Percentiles rank a stretch among this genome's conserved stretches.
phyloP scores from a whole-genome alignment of 1,140 invertebrate genomes.

The Aphelenchoides fujianensis region DNA sequence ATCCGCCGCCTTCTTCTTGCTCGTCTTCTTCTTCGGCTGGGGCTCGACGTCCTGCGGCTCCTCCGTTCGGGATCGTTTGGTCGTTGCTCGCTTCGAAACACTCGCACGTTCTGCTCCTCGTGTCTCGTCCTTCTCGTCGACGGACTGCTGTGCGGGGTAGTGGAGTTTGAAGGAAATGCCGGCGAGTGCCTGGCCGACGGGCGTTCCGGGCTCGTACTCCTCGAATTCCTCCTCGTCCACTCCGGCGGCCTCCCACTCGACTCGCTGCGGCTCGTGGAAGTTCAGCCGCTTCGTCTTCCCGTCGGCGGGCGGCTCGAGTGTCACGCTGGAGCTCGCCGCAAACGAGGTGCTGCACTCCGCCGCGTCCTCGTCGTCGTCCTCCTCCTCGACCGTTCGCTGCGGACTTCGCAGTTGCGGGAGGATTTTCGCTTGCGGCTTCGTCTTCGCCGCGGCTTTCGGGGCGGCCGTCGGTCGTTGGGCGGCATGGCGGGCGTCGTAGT shows the following conservation, averaged over 20 bases:
- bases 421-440: constrained; percentile 15
- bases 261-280: neutral
- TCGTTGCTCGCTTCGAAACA: no score
- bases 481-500: neutral
- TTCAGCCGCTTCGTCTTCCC: neutral
- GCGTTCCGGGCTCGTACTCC: neutral
- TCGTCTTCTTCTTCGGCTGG: no score
- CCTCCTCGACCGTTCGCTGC: neutral
- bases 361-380: neutral
- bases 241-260: no score
- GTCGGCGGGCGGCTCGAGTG: no score
- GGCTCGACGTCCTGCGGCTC: no score
- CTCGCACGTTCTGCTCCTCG: no score
- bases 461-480: no score
- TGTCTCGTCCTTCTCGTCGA: no score
- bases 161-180: neutral
- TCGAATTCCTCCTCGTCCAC: neutral
- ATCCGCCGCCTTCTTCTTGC: no score
- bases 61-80: no score
- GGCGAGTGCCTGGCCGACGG: neutral
- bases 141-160: no score
- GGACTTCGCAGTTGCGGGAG: neutral
- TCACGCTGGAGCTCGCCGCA: no score
- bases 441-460: neutral
- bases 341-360: neutral